These are phyloP conservation scores for Sebastes ruberrimus DNA, from an alignment of 2,797 vertebrate genomes.

Conservation along the genomic window DNA sequence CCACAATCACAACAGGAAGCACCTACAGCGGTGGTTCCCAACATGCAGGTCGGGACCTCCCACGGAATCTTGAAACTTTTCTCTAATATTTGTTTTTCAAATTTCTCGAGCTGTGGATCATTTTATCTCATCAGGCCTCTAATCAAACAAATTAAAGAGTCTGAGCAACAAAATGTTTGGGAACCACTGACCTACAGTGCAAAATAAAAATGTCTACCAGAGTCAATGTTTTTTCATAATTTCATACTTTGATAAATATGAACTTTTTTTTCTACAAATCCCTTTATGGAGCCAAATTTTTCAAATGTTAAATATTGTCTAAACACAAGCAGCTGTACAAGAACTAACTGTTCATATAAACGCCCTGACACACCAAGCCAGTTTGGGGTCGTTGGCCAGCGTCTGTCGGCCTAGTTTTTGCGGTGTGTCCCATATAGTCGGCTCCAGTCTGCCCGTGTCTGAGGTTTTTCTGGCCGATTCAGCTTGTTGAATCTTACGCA, in stretches of 20 bases:
- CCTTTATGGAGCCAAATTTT: neutral
- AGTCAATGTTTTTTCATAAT: neutral
- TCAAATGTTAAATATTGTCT: neutral
- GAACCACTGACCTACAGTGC: neutral
- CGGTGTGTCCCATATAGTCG: no score
- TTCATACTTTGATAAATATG: neutral
- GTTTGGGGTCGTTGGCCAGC: no score
- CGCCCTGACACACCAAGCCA: no score
- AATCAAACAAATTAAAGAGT: slow-evolving; percentile 3
- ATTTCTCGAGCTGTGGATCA: neutral
- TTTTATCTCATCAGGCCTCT: neutral
- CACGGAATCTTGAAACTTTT: neutral
- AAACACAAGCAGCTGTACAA: neutral
- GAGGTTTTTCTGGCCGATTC: no score
- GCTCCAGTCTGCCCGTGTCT: no score
- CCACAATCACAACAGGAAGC: slow-evolving; percentile 1
- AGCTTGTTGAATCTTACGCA: no score
- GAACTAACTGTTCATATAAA: neutral
- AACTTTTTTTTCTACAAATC: neutral
- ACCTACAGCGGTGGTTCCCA: slow-evolving; percentile 1
- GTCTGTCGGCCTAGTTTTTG: no score
- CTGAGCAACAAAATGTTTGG: neutral
- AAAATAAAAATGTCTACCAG: neutral
- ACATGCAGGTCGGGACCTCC: slow-evolving; percentile 15
- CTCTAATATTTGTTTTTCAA: neutral